Evolutionary conservation across 2,113 vertebrate genomes (phyloP).

Genomic region (Astur gentilis): DNA sequence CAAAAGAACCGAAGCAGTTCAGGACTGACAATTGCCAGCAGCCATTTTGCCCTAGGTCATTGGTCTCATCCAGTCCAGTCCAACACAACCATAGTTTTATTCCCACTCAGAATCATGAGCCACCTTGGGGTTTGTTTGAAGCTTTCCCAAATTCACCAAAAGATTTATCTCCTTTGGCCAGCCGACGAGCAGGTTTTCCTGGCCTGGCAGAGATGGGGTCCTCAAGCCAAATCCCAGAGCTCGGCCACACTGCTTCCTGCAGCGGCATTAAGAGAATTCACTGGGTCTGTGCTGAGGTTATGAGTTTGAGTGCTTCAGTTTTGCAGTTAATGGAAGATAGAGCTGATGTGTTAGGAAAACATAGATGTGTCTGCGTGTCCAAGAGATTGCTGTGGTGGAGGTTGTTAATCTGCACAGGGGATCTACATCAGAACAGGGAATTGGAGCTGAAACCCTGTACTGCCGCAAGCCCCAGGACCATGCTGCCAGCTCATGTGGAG

Average conservation of each 20-base stretch:
- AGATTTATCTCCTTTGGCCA: neutral
- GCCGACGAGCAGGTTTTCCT: neutral
- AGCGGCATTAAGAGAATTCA: fast-evolving
- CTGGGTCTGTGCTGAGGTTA: neutral
- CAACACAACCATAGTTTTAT: neutral
- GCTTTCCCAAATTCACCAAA: neutral
- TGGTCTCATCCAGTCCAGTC: neutral
- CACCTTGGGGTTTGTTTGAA: neutral
- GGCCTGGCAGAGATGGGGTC: neutral
- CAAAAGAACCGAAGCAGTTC: fast-evolving
- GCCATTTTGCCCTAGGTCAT: fast-evolving
- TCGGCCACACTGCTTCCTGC: fast-evolving
- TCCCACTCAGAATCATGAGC: neutral
- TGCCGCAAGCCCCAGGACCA: fast-evolving
- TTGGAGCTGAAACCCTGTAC: neutral
- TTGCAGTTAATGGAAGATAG: neutral
- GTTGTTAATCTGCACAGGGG: neutral
- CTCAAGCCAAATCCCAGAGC: neutral
- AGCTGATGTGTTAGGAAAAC: neutral
- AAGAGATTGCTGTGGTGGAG: neutral
- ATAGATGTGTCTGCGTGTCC: neutral
- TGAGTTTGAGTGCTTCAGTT: neutral
- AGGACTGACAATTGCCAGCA: fast-evolving
- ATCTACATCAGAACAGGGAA: neutral
- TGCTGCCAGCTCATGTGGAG: neutral